These are phyloP conservation scores for Dicrurus megarhynchus DNA, from an alignment of 2,113 vertebrate species.

Conservation along the genomic window DNA sequence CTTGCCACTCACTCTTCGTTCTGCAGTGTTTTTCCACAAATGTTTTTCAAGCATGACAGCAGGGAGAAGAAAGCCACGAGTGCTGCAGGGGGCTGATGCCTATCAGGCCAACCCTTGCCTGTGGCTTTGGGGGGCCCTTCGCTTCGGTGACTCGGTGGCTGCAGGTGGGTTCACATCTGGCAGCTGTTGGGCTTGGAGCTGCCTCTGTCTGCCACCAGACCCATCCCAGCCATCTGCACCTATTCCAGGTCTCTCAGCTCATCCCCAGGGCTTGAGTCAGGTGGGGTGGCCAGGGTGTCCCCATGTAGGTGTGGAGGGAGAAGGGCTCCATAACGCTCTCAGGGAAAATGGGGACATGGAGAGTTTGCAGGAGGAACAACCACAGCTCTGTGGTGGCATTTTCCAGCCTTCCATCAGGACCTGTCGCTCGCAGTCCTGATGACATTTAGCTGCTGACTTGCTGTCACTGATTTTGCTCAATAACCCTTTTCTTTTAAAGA, in stretches of 20 bases:
- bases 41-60: not conserved
- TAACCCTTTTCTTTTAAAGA: not conserved
- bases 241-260: not conserved
- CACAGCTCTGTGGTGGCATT: not conserved
- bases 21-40: conserved; percentile 38
- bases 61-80: not conserved
- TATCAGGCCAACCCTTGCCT: not conserved
- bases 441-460: not conserved
- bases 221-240: not conserved
- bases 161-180: not conserved
- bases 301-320: accelerated
- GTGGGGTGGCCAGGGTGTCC: not conserved
- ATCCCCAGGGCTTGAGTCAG: not conserved
- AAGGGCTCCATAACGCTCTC: not conserved
- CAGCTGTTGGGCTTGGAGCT: not conserved
- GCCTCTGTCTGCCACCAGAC: not conserved
- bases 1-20: not conserved
- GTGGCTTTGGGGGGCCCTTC: not conserved
- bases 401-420: not conserved
- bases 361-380: not conserved
- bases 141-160: not conserved
- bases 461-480: not conserved
- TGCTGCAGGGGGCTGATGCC: not conserved
- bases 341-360: accelerated
- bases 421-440: accelerated